These are phyloP conservation scores for Gobionotothen gibberifrons DNA, from an alignment of 2,797 vertebrate species.

Conservation along the genomic window DNA sequence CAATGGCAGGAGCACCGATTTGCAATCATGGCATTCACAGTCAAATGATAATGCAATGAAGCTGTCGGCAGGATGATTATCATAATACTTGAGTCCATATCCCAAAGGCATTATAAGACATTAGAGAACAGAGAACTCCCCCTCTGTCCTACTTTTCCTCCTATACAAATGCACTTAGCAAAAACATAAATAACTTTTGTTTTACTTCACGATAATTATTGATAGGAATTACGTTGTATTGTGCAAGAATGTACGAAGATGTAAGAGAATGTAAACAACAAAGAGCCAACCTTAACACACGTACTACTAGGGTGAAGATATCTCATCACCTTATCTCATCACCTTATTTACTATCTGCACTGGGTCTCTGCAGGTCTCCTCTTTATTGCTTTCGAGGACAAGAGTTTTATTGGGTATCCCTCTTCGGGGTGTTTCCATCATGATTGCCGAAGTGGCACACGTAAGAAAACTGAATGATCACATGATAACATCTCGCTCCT, in stretches of 20 bases:
- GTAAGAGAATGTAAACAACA: neutral
- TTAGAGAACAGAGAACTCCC: slow-evolving; percentile 27
- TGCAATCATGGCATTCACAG: slow-evolving; percentile 34
- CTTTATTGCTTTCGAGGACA: slow-evolving; percentile 33
- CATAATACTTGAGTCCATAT: slow-evolving; percentile 36
- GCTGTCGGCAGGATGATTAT: slow-evolving; percentile 54
- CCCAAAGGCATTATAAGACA: slow-evolving; percentile 44
- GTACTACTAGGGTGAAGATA: slow-evolving; percentile 2
- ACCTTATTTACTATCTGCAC: slow-evolving; percentile 53
- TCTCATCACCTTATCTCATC: slow-evolving; percentile 51
- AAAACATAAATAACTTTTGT: slow-evolving; percentile 18
- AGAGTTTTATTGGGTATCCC: slow-evolving; percentile 63
- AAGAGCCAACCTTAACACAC: slow-evolving; percentile 1
- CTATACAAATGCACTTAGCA: neutral
- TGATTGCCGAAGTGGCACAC: slow-evolving; percentile 28
- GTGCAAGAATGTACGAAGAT: neutral
- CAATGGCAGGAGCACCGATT: slow-evolving; percentile 29
- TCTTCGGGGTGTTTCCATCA: slow-evolving; percentile 52
- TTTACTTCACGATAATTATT: slow-evolving; percentile 11
- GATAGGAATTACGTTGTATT: slow-evolving; percentile 1
- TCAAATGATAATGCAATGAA: slow-evolving; percentile 54
- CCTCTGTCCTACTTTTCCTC: slow-evolving; percentile 22
- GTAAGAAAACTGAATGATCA: slow-evolving; percentile 59
- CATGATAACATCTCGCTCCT: slow-evolving; percentile 61
- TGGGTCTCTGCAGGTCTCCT: slow-evolving; percentile 33